Percentiles rank a stretch among this genome's conserved stretches.
These are phyloP conservation scores for Ceratosolen fusciceps DNA, from an alignment of 1,140 invertebrate genomes.

Conservation along the genomic window DNA sequence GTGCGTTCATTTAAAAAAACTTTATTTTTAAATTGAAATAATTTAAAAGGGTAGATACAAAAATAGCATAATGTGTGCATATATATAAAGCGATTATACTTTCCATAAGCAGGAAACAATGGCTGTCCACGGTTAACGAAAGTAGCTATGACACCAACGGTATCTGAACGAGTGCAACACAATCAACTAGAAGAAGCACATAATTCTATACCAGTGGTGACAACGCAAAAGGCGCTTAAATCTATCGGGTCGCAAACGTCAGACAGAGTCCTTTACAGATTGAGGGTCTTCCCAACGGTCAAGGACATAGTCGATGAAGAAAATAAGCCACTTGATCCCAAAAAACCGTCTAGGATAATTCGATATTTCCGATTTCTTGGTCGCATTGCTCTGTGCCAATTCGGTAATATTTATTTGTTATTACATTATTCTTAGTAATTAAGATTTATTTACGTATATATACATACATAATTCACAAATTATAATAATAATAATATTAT, in stretches of 20 bases:
- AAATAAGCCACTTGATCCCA: slow-evolving; percentile 41
- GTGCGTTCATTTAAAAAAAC: no score
- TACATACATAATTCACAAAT: no score
- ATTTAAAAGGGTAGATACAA: no score
- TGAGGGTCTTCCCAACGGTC: slow-evolving; percentile 69
- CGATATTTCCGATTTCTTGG: slow-evolving; percentile 64
- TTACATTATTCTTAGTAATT: no score
- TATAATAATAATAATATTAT: no score
- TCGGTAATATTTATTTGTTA: slow-evolving; percentile 58
- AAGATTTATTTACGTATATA: no score
- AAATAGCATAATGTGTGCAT: no score
- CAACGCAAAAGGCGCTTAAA: not conserved
- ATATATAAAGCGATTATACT: no score
- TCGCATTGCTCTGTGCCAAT: slow-evolving; percentile 64
- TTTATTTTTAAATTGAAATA: no score
- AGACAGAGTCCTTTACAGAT: slow-evolving; percentile 67
- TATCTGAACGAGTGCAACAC: not conserved
- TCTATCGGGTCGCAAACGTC: slow-evolving; percentile 61
- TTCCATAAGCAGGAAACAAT: not conserved
- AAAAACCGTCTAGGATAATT: slow-evolving; percentile 57
- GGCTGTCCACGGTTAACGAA: not conserved
- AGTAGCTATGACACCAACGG: not conserved
- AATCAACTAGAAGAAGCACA: not conserved
- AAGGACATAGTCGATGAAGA: slow-evolving; percentile 62
- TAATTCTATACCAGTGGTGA: not conserved